Evolutionary conservation across 2,888 invertebrate genomes (phyloP), one percentile per base, ranked within the genome.

Genomic region (Litoditis marina): DNA sequence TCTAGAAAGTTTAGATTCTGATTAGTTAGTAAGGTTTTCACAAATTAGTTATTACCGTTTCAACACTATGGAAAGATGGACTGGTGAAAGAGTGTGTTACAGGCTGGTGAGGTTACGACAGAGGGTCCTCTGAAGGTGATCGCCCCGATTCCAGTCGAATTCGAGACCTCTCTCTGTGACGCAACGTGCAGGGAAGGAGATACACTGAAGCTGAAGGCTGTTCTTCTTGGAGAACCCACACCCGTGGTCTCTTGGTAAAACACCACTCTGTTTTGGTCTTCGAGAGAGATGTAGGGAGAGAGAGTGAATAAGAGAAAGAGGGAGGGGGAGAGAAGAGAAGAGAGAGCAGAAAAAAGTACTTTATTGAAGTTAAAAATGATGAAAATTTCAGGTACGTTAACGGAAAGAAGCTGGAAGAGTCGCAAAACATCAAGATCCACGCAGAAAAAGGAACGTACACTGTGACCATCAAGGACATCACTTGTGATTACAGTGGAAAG

Each of bases 141-240:
- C 39, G 73, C 76, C 13, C 81, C 82, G 8, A 74, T 83, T 49
- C 83, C 83, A 8, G 83, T 83, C 28, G 83, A 82, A 50, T 83
- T 83, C 68, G 83, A 83, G 69, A 81, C 82, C 6, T 68, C 71
- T 4, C 73, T 83, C 2, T 79, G 81, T 61, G 83, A 83, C 58
- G 83, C 83, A 2, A 80, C 78, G 0, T 83, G 83, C 67, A 69
- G 82, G 28, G 83, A 83, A 63, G 83, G 83, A 16, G 83, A 83
- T 62, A 83, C 83, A 6, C 71, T 83, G 28, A 83, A 82, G 52
- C 67, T 83, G 63, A 83, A 83, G 65, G 83, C 83, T 11, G 83
- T 83, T 8, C 73, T 83, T 16, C 71, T 83, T n/a, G 83, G 83
- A 31, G 83, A 83, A 57, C 82, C 83, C 3, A 75, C 73, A 42